Evolutionary conservation across 2,888 invertebrate species (phyloP).

Genomic region (Creontiades dilutus): DNA sequence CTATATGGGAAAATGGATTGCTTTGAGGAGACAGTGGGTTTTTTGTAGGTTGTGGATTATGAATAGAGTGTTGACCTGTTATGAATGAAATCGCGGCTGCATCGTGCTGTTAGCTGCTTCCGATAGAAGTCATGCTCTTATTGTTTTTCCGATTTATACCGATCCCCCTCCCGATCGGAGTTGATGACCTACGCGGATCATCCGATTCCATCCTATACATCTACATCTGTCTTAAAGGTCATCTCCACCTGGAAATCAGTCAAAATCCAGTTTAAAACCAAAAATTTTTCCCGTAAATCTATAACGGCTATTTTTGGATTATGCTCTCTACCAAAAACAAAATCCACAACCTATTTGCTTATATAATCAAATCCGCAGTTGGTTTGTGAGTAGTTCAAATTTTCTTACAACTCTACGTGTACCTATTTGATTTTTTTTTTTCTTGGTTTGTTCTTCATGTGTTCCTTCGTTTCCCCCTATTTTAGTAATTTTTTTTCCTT

Average conservation of each 20-base stretch:
- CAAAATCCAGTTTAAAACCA: neutral
- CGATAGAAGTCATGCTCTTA: too few species aligned
- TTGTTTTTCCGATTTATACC: too few species aligned
- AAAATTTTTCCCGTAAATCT: neutral
- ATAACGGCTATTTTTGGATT: neutral
- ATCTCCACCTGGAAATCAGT: neutral
- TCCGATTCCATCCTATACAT: too few species aligned
- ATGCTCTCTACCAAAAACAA: neutral
- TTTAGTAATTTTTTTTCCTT: neutral
- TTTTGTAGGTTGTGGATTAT: conserved; percentile 5
- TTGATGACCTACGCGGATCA: too few species aligned
- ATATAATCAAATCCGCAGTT: neutral
- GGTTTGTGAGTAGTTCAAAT: neutral
- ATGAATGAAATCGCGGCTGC: too few species aligned
- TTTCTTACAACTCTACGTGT: conserved; percentile 5
- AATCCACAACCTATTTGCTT: neutral
- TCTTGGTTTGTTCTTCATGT: neutral
- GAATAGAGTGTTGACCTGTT: neutral
- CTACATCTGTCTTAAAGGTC: neutral
- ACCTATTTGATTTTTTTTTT: neutral
- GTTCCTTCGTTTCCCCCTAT: conserved; percentile 3
- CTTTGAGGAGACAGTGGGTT: neutral
- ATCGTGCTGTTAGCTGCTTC: too few species aligned
- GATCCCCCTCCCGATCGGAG: too few species aligned
- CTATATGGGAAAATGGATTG: neutral